Base-by-base conservation (phyloP, 2,797 vertebrate genomes). In the Smutsia temminckii region DNA sequence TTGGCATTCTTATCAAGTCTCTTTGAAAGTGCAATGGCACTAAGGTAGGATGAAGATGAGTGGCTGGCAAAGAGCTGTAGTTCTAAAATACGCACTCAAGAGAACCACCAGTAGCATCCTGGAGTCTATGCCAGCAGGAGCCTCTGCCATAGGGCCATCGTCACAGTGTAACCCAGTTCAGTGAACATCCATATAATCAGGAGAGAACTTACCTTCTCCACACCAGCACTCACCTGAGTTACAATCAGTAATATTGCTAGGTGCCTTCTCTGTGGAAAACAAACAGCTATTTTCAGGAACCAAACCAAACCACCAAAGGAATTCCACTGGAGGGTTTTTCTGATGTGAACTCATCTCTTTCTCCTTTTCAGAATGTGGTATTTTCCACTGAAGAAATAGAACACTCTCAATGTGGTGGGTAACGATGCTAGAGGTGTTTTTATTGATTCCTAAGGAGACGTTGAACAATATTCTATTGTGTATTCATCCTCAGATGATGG, bases 301-400 rank as follows among this genome's bases (percentile, higher is more conserved):
- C 66, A 51, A 77, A n/a, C 32, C 42, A 37, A 75, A 75, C 17
- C 17, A 75, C 53, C 49, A 37, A 40, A 92, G 55, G 55, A 74
- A 84, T 11, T 23, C 7, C 49, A 1, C 6, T 64, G 25, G 34
- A 68, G 49, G 32, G 8, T 21, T 71, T 21, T 71, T 46, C 81
- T 95, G 4, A 8, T 34, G 4, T 71, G 71, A 66, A 14, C 64
- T 69, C 42, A 32, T 61, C 10, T 42, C 8, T 75, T 81, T 57
- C 51, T 85, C n/a, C 40, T 86, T 89, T 85, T 32, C 37, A 81
- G n/a, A 93, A 66, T 20, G 29, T 64, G 40, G 3, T 42, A 8
- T 91, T 93, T 95, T 91, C 75, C 75, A 78, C 34, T 32, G 74
- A 85, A 32, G 32, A 90, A 91, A 57, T 2, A 71, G 40, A 74